Percentiles rank a stretch among this genome's conserved stretches.
phyloP scores from a whole-genome alignment of 2,888 invertebrate genomes.

The Ophion ellenae region DNA sequence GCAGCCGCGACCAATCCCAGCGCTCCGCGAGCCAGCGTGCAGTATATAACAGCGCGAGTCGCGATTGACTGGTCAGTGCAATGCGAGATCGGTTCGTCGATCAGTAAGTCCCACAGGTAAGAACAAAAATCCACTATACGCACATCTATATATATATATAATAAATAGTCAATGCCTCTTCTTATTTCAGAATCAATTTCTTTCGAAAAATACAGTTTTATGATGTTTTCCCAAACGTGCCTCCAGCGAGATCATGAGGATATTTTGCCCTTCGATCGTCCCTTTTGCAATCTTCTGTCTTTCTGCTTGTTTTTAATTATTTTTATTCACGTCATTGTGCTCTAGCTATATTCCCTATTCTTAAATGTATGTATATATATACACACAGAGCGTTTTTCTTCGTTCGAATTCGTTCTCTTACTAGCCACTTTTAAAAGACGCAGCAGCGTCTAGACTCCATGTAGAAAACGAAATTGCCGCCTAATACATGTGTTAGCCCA shows the following conservation, averaged over 20 bases:
- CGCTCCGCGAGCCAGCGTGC: not conserved
- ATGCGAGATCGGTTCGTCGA: not conserved
- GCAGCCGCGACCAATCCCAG: not conserved
- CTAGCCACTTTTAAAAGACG: conserved; percentile 26
- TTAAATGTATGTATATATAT: conserved; percentile 42
- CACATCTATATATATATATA: not conserved
- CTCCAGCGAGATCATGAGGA: conserved; percentile 28
- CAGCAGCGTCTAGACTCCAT: no score
- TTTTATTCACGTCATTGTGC: conserved; percentile 39
- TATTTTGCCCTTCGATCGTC: conserved; percentile 36
- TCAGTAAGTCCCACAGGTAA: not conserved
- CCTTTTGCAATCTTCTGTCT: conserved; percentile 1
- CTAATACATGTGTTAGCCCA: no score
- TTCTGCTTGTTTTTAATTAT: conserved; percentile 21
- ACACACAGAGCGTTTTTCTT: not conserved
- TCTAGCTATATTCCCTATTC: conserved; percentile 57
- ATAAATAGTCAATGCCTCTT: not conserved
- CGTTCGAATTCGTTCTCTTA: conserved; percentile 36
- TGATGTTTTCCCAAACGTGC: conserved; percentile 36
- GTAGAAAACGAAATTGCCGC: no score
- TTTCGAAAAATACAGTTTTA: conserved; percentile 60
- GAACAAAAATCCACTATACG: not conserved
- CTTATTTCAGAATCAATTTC: conserved; percentile 23
- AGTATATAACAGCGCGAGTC: not conserved
- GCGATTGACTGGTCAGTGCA: not conserved